Evolutionary conservation across 2,888 invertebrate genomes (phyloP).

Genomic region (Melanostoma scalare): DNA sequence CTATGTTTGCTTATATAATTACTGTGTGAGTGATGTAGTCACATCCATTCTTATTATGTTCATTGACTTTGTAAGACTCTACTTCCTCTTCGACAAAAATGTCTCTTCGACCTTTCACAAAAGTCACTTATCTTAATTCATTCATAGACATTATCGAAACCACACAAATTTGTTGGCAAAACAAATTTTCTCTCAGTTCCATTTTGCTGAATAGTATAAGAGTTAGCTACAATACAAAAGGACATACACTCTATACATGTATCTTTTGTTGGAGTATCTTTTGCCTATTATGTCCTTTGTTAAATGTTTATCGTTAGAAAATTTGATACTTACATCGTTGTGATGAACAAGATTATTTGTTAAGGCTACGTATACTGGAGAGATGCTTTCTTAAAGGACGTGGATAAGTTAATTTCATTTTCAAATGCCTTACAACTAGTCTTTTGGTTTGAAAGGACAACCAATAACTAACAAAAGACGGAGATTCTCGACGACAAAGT

Average conservation of each 20-base stretch:
- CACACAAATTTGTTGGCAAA: too few relatives aligned
- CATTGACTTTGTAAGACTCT: too few relatives aligned
- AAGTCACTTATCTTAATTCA: too few relatives aligned
- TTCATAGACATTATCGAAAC: too few relatives aligned
- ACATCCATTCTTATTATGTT: too few relatives aligned
- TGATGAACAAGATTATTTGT: conserved; percentile 10
- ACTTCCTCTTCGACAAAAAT: too few relatives aligned
- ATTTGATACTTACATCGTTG: background rate
- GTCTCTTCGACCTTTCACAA: too few relatives aligned
- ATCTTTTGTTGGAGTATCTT: background rate
- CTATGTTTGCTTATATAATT: too few relatives aligned
- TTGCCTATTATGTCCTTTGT: background rate
- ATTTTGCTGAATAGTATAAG: background rate
- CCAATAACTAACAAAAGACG: conserved; percentile 1
- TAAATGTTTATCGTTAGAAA: conserved; percentile 1
- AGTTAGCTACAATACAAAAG: background rate
- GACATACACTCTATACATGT: background rate
- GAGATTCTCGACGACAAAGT: background rate
- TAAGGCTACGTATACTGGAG: background rate
- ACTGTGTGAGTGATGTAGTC: too few relatives aligned
- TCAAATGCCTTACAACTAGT: conserved; percentile 28
- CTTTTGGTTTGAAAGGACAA: conserved; percentile 17
- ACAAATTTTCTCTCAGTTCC: too few relatives aligned
- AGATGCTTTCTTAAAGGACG: background rate
- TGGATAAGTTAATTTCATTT: conserved; percentile 58